These are phyloP conservation scores for Baryphthengus martii DNA, from an alignment of 2,113 vertebrate genomes.

Conservation along the genomic window DNA sequence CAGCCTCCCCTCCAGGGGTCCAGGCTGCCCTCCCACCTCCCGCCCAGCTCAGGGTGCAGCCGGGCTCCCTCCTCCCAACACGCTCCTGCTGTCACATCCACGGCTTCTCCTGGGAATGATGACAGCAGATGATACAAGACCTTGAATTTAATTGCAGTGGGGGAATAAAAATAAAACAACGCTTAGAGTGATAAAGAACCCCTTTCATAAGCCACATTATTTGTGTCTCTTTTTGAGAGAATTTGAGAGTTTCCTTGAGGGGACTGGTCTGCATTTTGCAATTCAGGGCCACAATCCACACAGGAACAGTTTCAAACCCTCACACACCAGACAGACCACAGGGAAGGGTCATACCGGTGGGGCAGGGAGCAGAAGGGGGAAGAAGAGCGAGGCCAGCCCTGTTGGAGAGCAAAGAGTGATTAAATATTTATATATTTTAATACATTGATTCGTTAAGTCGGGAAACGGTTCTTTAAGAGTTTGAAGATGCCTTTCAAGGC, in stretches of 20 bases:
- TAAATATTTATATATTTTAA: constrained; percentile 77
- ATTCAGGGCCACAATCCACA: not conserved
- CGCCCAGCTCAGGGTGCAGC: not conserved
- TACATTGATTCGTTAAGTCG: constrained; percentile 61
- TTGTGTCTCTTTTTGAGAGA: not conserved
- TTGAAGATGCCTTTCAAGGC: constrained; percentile 21
- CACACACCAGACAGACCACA: not conserved
- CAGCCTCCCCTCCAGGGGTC: not conserved
- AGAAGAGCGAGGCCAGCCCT: not conserved
- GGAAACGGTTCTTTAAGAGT: constrained; percentile 48
- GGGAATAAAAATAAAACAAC: not conserved
- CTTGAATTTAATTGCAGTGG: constrained; percentile 14
- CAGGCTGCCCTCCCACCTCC: not conserved
- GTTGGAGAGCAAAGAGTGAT: constrained; percentile 40
- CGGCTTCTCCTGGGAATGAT: not conserved
- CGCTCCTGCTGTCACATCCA: not conserved
- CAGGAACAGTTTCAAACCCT: not conserved
- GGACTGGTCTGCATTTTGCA: not conserved
- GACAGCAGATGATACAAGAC: constrained; percentile 27
- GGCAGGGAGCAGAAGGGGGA: not conserved
- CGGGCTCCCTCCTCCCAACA: not conserved
- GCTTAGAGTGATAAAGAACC: not conserved
- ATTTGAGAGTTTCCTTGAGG: not conserved
- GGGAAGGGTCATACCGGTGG: not conserved
- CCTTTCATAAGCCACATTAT: not conserved